Evolutionary conservation across 2,888 invertebrate genomes (phyloP), one percentile per base, ranked within the genome.

Genomic region (Leptinotarsa peninsularis): DNA sequence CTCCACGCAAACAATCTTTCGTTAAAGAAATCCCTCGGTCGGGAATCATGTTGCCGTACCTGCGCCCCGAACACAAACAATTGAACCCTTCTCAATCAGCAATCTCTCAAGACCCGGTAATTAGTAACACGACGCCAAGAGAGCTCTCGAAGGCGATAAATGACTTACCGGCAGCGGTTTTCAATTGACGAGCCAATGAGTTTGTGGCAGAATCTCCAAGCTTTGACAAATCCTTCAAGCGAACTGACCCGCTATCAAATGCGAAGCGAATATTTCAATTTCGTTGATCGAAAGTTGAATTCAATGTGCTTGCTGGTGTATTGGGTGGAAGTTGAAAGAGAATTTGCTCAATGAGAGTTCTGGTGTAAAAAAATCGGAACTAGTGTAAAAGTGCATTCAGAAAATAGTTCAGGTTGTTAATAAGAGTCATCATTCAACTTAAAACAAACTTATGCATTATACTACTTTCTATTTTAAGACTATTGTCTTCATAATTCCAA

Each of bases 231-330:
- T 71, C 78, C 66, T 66, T 75, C 79, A 75, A 79, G 79, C 63
- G 79, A 78, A 79, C 76, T 79, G 79, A 79, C 79, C 79, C 76
- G 79, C 75, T 76, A 78, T 75, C 77, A 71, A 75, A 69, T 68
- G 75, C 75, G 75, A 5, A 4, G 72, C 60, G 70, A 49, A 75
- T 72, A 67, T 67, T 72, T 72, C 71, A 60, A 69, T 72, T 72
- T 54, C 33, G 49, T 52, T 66, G 54, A n/a, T 75, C 74, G 66
- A 71, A 50, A 75, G 67, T 75, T 71, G 74, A 67, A 75, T 71
- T 50, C 27, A 15, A 43, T 33, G 17, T 4, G 27, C 33, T 7
- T 5, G 60, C 27, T 33, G 33, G 27, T 60, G 15, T 63, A 15
- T 23, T 33, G 63, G 14, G 23, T 33, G 0, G 7, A 17, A 33